Percentiles rank a stretch among this genome's conserved stretches.
phyloP scores from a whole-genome alignment of 2,888 invertebrate species.

The Lochmaea crataegi region DNA sequence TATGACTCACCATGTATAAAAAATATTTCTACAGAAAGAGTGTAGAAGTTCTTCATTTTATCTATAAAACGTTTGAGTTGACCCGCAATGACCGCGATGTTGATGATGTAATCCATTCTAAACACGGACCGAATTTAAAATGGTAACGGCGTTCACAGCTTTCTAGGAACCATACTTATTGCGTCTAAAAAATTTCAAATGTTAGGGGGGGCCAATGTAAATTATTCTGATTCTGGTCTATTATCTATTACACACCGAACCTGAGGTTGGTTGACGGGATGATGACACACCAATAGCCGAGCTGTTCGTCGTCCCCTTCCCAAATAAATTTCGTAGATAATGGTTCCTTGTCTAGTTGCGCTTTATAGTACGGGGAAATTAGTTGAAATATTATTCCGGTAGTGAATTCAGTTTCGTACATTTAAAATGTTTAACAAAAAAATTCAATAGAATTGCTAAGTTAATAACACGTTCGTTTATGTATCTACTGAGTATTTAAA shows the following conservation, averaged over 20 bases:
- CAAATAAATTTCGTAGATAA: conserved; percentile 10
- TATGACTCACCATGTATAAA: too few species aligned
- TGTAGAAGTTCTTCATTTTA: not conserved
- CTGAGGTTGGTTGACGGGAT: not conserved
- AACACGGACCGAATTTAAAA: conserved; percentile 14
- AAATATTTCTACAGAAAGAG: not conserved
- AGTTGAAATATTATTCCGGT: not conserved
- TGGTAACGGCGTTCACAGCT: conserved; percentile 4
- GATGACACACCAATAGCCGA: not conserved
- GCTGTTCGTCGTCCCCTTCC: conserved; percentile 6
- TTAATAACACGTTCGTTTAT: too few species aligned
- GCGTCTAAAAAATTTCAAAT: conserved; percentile 22
- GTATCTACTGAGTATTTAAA: too few species aligned
- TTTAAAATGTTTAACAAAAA: too few species aligned
- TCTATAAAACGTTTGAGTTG: conserved; percentile 5
- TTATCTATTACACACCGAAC: not conserved
- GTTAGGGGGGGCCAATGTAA: conserved; percentile 11
- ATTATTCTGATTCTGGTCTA: not conserved
- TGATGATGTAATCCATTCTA: conserved; percentile 1
- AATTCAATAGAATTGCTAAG: too few species aligned
- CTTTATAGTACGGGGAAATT: conserved; percentile 2
- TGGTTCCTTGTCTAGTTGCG: conserved; percentile 1
- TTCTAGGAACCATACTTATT: conserved; percentile 29
- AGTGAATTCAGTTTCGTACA: not conserved
- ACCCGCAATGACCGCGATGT: conserved; percentile 9